phyloP scores from a whole-genome alignment of 2,888 invertebrate genomes.

The Ophion ventricosus region DNA sequence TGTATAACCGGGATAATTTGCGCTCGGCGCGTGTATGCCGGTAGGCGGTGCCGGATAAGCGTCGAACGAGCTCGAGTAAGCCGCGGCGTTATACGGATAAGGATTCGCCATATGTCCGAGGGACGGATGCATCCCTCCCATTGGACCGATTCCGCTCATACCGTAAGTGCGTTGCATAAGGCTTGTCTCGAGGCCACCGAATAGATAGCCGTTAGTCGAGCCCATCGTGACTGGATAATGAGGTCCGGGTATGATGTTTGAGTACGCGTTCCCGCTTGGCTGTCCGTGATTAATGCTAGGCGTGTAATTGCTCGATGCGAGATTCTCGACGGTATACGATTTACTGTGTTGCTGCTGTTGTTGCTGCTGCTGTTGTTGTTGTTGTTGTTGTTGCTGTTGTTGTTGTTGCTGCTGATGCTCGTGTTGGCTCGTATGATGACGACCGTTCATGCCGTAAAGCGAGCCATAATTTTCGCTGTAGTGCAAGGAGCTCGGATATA shows the following conservation, averaged over 20 bases:
- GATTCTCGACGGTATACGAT: slow-evolving; percentile 82
- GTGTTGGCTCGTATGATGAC: slow-evolving; percentile 67
- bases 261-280: slow-evolving; percentile 77
- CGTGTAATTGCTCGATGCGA: slow-evolving; percentile 83
- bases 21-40: slow-evolving; percentile 87
- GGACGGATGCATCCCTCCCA: slow-evolving; percentile 79
- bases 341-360: slow-evolving; percentile 80
- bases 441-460: slow-evolving; percentile 77
- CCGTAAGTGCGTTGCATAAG: slow-evolving; percentile 81
- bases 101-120: slow-evolving; percentile 75
- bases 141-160: slow-evolving; percentile 79
- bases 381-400: slow-evolving; percentile 71
- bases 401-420: slow-evolving; percentile 71
- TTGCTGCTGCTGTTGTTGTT: slow-evolving; percentile 74
- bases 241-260: slow-evolving; percentile 82
- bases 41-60: slow-evolving; percentile 85
- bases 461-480: slow-evolving; percentile 79
- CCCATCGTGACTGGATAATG: slow-evolving; percentile 82
- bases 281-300: slow-evolving; percentile 78
- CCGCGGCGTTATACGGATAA: slow-evolving; percentile 80
- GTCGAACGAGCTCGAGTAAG: slow-evolving; percentile 81
- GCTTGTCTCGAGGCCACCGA: slow-evolving; percentile 80
- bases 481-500: slow-evolving; percentile 77
- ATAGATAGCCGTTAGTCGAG: slow-evolving; percentile 80
- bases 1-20: slow-evolving; percentile 86